Percentiles rank a stretch among this genome's conserved stretches.
Conservation (phyloP, 2,888 invertebrate species). For the Nemoura dubitans region DNA sequence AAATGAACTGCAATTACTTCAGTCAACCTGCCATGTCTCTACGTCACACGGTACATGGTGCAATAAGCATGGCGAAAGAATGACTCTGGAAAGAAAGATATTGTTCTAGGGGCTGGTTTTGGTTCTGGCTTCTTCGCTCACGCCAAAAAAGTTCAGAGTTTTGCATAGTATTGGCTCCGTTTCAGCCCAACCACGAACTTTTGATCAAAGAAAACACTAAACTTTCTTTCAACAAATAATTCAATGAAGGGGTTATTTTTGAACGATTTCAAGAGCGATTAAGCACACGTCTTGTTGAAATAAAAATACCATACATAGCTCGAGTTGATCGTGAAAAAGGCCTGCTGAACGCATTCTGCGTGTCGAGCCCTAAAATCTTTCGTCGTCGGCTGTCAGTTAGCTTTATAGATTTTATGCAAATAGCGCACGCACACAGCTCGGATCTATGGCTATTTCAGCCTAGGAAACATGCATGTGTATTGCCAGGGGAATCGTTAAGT, state of each 20-base stretch:
- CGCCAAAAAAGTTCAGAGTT: too few relatives aligned
- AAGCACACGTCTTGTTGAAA: not conserved
- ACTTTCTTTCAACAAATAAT: too few relatives aligned
- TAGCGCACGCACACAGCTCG: not conserved
- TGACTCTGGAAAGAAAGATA: too few relatives aligned
- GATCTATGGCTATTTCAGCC: not conserved
- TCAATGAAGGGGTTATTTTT: too few relatives aligned
- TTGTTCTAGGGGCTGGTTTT: too few relatives aligned
- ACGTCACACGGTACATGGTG: too few relatives aligned
- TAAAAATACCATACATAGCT: not conserved
- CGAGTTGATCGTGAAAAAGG: not conserved
- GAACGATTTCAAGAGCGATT: not conserved
- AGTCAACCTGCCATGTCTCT: not conserved
- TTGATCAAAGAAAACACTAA: too few relatives aligned
- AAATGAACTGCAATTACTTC: not conserved
- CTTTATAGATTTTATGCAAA: slow-evolving; percentile 7
- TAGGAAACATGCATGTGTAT: not conserved
- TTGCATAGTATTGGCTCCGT: too few relatives aligned
- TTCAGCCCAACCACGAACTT: too few relatives aligned
- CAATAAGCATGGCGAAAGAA: too few relatives aligned
- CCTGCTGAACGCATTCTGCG: not conserved
- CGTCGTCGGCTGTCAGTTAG: not conserved
- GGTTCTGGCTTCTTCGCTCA: too few relatives aligned
- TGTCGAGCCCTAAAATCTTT: not conserved
- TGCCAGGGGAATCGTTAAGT: not conserved